A percentile compares a stretch with the other conserved stretches of the same genome.
phyloP scores from a whole-genome alignment of 2,888 invertebrate species.

The Lymantria dispar region DNA sequence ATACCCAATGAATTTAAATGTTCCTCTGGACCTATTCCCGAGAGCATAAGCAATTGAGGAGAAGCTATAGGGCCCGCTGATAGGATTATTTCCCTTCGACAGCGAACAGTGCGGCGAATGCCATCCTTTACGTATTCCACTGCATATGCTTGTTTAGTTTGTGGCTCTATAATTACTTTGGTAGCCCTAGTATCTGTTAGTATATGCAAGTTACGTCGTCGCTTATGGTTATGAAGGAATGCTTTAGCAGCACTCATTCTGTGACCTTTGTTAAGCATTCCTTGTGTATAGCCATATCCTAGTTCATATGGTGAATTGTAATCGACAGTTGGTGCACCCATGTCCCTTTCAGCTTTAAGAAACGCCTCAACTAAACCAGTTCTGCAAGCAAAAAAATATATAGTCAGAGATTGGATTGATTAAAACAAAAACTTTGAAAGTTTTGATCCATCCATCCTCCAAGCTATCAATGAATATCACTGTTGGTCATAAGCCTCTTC shows the following conservation, averaged over 20 bases:
- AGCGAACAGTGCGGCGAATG: constrained; percentile 75
- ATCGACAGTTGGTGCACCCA: constrained; percentile 82
- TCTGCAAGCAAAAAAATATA: constrained; percentile 44
- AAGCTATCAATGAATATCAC: too few species aligned
- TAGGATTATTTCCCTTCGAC: constrained; percentile 90
- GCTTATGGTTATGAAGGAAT: constrained; percentile 84
- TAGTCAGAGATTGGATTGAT: too few species aligned
- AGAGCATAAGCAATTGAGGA: constrained; percentile 95
- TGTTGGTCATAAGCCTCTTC: too few species aligned
- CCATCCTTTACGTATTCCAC: constrained; percentile 85
- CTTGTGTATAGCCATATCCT: constrained; percentile 81
- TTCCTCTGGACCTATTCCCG: constrained; percentile 85
- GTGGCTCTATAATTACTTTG: constrained; percentile 72
- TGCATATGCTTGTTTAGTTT: constrained; percentile 85
- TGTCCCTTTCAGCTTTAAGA: constrained; percentile 81
- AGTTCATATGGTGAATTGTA: constrained; percentile 84
- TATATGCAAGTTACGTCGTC: constrained; percentile 84
- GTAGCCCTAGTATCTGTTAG: constrained; percentile 65
- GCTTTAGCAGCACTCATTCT: constrained; percentile 87
- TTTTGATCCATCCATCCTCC: too few species aligned
- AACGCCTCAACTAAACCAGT: constrained; percentile 81
- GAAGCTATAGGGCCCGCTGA: constrained; percentile 94
- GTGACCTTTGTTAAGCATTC: constrained; percentile 82
- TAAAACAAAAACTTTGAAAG: too few species aligned
- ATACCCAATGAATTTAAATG: constrained; percentile 82